Percentiles rank a stretch among this genome's conserved stretches.
phyloP scores from a whole-genome alignment of 2,797 vertebrate species.

The Sebastes dallii region DNA sequence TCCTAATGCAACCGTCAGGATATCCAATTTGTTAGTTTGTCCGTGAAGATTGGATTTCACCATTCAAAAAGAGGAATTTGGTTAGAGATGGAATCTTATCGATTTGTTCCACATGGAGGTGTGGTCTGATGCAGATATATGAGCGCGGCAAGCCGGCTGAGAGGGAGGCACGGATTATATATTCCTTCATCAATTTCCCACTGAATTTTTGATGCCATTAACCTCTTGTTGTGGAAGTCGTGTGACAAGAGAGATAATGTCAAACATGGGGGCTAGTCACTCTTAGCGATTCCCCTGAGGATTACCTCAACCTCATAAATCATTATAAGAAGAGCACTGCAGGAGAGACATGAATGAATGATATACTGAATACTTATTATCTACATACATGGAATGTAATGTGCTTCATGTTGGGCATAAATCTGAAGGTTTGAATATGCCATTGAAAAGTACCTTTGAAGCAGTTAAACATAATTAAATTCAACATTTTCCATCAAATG shows the following conservation, averaged over 20 bases:
- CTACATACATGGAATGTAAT: background rate
- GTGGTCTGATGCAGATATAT: slow-evolving; percentile 68
- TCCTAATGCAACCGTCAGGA: slow-evolving; percentile 44
- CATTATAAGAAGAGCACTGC: slow-evolving; percentile 2
- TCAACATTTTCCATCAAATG: background rate
- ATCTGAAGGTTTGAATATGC: background rate
- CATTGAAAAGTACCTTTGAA: background rate
- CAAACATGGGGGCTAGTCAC: slow-evolving; percentile 29
- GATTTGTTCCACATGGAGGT: slow-evolving; percentile 73
- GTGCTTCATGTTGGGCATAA: background rate
- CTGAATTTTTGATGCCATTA: slow-evolving; percentile 66
- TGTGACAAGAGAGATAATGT: slow-evolving; percentile 60
- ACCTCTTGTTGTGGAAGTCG: slow-evolving; percentile 60
- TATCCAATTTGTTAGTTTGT: slow-evolving; percentile 69
- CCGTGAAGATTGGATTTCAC: slow-evolving; percentile 69
- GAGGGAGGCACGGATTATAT: slow-evolving; percentile 49
- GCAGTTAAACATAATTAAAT: background rate
- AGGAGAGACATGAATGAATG: background rate
- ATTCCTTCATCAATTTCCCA: slow-evolving; percentile 61
- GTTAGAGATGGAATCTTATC: slow-evolving; percentile 73
- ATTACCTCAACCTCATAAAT: slow-evolving; percentile 42
- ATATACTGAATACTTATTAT: slow-evolving; percentile 3
- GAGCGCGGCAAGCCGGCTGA: slow-evolving; percentile 34
- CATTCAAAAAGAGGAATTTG: slow-evolving; percentile 70
- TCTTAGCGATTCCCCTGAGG: slow-evolving; percentile 23